Conservation (phyloP, 2,113 vertebrate species). For the Channa argus region DNA sequence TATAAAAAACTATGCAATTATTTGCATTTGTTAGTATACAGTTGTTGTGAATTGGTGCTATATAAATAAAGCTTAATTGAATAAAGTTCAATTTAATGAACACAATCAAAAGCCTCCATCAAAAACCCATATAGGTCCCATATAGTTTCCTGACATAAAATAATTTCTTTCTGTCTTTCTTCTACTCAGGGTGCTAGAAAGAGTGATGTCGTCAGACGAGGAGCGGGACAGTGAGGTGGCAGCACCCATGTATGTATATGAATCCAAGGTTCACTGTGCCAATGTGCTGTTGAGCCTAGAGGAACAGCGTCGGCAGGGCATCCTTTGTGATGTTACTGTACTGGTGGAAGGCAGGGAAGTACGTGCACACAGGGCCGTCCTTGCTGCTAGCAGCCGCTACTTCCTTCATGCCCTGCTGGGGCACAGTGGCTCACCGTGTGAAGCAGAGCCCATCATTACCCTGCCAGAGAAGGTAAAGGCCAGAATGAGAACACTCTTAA, state of each 20-base stretch:
- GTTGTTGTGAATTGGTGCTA: too few relatives aligned
- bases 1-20: too few relatives aligned
- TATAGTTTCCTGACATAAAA: not conserved
- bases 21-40: too few relatives aligned
- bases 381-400: conserved; percentile 95
- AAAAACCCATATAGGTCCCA: too few relatives aligned
- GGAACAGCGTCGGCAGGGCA: conserved; percentile 94
- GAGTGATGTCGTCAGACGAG: conserved; percentile 70
- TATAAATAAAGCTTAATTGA: too few relatives aligned
- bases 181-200: conserved; percentile 44
- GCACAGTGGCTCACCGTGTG: conserved; percentile 71
- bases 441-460: conserved; percentile 91
- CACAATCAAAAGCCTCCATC: not conserved
- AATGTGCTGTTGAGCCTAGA: conserved; percentile 97
- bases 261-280: conserved; percentile 97
- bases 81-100: too few relatives aligned
- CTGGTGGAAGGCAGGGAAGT: conserved; percentile 93
- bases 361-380: conserved; percentile 93
- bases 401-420: conserved; percentile 92
- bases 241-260: conserved; percentile 95
- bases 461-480: conserved; percentile 91
- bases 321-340: conserved; percentile 95
- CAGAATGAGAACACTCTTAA: not conserved
- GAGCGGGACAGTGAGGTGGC: conserved; percentile 56
- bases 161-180: not conserved